phyloP scores from a whole-genome alignment of 2,113 vertebrate genomes.

The Paratilapia polleni region DNA sequence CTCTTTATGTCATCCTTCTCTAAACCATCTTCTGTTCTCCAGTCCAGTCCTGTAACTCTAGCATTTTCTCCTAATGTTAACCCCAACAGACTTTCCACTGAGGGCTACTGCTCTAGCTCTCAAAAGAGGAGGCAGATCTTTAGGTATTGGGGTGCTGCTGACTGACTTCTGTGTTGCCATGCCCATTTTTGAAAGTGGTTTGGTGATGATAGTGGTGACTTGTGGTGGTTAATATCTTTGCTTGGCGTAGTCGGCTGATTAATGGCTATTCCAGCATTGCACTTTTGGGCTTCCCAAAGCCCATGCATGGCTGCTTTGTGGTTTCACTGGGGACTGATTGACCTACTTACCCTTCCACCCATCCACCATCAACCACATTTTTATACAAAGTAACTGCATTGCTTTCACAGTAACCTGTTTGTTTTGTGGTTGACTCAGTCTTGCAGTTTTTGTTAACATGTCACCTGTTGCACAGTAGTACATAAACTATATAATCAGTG shows the following conservation, averaged over 20 bases:
- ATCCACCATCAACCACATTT: conserved; percentile 62
- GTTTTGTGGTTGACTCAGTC: conserved; percentile 67
- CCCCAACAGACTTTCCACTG: conserved; percentile 91
- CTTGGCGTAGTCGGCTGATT: conserved; percentile 83
- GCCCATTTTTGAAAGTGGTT: conserved; percentile 78
- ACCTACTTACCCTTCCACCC: conserved; percentile 61
- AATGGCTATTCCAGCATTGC: conserved; percentile 75
- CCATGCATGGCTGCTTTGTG: conserved; percentile 89
- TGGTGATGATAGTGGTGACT: conserved; percentile 74
- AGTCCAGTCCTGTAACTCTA: conserved; percentile 75
- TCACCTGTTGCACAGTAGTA: conserved; percentile 40
- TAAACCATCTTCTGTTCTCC: conserved; percentile 51
- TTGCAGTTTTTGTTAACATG: conserved; percentile 50
- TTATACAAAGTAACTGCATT: conserved; percentile 61
- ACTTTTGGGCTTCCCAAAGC: conserved; percentile 72
- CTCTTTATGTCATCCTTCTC: conserved; percentile 14
- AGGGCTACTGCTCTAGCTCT: conserved; percentile 93
- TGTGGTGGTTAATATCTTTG: conserved; percentile 76
- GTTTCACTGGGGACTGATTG: conserved; percentile 72
- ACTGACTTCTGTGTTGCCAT: conserved; percentile 83
- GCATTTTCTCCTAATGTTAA: conserved; percentile 86
- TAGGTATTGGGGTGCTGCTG: conserved; percentile 86
- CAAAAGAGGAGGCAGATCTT: conserved; percentile 95
- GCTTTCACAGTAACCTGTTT: conserved; percentile 67
- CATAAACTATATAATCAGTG: neutral